phyloP scores from a whole-genome alignment of 92 coral and sea anemone species.

The Zoanthus solanderi region DNA sequence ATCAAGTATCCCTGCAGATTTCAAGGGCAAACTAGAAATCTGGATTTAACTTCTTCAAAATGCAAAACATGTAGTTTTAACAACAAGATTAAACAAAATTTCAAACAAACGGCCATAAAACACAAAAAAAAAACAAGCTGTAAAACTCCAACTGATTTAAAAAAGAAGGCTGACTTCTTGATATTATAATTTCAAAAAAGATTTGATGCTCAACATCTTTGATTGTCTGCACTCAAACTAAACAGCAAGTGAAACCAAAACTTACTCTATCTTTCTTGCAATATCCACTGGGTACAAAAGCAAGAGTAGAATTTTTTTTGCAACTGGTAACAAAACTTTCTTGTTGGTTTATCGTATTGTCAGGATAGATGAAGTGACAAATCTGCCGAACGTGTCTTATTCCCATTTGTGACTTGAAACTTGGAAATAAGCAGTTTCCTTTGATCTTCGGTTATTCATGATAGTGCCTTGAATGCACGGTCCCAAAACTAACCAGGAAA shows the following conservation, averaged over 20 bases:
- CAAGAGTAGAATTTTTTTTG: neutral
- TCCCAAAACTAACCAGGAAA: neutral
- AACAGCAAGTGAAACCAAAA: neutral
- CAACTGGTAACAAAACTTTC: neutral
- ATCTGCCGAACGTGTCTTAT: constrained; percentile 30
- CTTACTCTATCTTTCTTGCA: constrained; percentile 14
- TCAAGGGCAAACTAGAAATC: too few relatives aligned
- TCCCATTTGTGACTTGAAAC: constrained; percentile 37
- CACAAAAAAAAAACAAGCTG: too few relatives aligned
- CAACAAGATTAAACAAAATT: too few relatives aligned
- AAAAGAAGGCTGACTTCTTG: too few relatives aligned
- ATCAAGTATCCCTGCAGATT: too few relatives aligned
- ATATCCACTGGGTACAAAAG: neutral
- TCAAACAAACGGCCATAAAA: too few relatives aligned
- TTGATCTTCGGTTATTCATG: constrained; percentile 18
- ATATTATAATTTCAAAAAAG: too few relatives aligned
- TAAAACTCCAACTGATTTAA: too few relatives aligned
- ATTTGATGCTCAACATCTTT: too few relatives aligned
- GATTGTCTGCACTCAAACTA: neutral
- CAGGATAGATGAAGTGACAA: constrained; percentile 31
- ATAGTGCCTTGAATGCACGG: constrained; percentile 6
- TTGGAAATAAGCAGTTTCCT: neutral
- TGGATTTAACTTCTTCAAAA: too few relatives aligned
- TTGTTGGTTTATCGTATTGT: neutral
- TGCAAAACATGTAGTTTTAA: too few relatives aligned